These are phyloP conservation scores for Pharmacophagus antenor DNA, from an alignment of 2,888 invertebrate genomes.

Conservation along the genomic window DNA sequence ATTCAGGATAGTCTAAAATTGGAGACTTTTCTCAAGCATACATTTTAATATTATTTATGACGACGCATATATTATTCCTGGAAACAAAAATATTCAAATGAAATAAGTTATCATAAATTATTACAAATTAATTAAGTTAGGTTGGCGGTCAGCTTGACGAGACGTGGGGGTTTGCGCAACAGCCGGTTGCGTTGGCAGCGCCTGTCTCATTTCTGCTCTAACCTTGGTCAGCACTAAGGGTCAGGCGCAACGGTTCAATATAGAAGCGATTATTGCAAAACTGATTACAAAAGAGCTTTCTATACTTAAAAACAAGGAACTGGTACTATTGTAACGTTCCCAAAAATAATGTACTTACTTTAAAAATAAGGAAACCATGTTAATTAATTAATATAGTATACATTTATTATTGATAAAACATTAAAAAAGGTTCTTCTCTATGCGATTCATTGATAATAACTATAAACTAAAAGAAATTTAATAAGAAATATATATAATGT, in stretches of 20 bases:
- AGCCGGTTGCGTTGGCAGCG: slow-evolving; percentile 50
- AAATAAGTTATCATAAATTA: slow-evolving; percentile 27
- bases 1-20: slow-evolving; percentile 43
- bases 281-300: neutral
- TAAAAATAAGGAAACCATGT: too few relatives aligned
- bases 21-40: slow-evolving; percentile 36
- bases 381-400: too few relatives aligned
- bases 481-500: too few relatives aligned
- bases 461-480: too few relatives aligned
- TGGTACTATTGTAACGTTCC: too few relatives aligned
- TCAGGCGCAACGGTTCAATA: slow-evolving; percentile 36
- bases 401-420: too few relatives aligned
- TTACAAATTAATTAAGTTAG: slow-evolving; percentile 48
- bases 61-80: slow-evolving; percentile 36
- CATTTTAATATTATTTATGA: slow-evolving; percentile 52
- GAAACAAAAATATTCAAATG: slow-evolving; percentile 6
- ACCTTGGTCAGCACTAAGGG: slow-evolving; percentile 53
- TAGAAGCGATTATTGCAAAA: slow-evolving; percentile 27
- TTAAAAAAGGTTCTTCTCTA: too few relatives aligned
- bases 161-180: slow-evolving; percentile 57
- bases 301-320: neutral
- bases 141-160: slow-evolving; percentile 48
- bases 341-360: too few relatives aligned
- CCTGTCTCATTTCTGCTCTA: slow-evolving; percentile 50
- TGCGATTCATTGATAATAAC: too few relatives aligned